phyloP scores from a whole-genome alignment of 2,888 invertebrate species.

The Eustalomyia histrio region DNA sequence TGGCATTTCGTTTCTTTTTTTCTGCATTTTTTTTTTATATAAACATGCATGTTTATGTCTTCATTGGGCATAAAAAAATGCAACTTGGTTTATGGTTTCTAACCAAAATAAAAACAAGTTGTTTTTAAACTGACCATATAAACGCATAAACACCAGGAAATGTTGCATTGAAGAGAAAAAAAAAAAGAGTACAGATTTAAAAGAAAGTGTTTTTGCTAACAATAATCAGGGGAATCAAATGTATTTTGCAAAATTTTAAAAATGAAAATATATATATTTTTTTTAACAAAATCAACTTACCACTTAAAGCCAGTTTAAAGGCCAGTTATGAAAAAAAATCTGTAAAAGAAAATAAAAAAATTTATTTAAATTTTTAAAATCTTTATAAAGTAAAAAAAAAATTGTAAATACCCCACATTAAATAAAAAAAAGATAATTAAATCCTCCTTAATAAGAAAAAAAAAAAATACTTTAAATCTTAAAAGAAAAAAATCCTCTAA shows the following conservation, averaged over 20 bases:
- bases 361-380: background rate
- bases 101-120: constrained; percentile 41
- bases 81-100: constrained; percentile 44
- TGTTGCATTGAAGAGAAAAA: background rate
- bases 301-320: constrained; percentile 39
- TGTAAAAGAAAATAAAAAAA: constrained; percentile 30
- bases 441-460: background rate
- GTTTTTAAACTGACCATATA: constrained; percentile 25
- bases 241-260: background rate
- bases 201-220: constrained; percentile 26
- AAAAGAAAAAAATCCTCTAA: background rate
- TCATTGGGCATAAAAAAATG: background rate
- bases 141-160: constrained; percentile 21
- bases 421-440: background rate
- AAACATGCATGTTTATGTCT: constrained; percentile 9
- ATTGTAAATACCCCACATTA: background rate
- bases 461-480: background rate
- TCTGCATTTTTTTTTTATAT: background rate
- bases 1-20: background rate
- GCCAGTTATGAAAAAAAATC: constrained; percentile 28
- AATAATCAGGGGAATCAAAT: background rate
- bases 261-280: background rate
- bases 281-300: constrained; percentile 26
- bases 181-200: background rate
- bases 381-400: constrained; percentile 3